Percentiles rank a stretch among this genome's conserved stretches.
These are phyloP conservation scores for Invenusta paracnida DNA, from an alignment of 2,888 invertebrate genomes.

Conservation along the genomic window DNA sequence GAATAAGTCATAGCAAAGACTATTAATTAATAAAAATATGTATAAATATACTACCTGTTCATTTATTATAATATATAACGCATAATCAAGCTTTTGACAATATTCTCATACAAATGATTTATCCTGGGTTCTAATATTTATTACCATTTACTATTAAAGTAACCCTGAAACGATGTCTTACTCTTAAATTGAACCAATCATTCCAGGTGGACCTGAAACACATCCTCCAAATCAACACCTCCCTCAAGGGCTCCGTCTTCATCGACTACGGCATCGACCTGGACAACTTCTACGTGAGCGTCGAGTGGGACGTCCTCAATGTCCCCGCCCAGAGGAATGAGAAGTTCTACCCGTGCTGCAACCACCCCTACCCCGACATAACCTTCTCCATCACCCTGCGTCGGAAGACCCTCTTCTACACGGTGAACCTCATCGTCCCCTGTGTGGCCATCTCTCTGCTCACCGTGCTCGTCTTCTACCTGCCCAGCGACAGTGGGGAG, in stretches of 20 bases:
- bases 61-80: too few relatives aligned
- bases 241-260: slow-evolving; percentile 43
- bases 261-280: slow-evolving; percentile 57
- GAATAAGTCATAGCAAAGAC: too few relatives aligned
- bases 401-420: slow-evolving; percentile 78
- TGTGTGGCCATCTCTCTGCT: slow-evolving; percentile 92
- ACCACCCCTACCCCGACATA: slow-evolving; percentile 60
- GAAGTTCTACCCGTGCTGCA: slow-evolving; percentile 64
- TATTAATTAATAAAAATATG: too few relatives aligned
- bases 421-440: slow-evolving; percentile 89
- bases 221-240: slow-evolving; percentile 18
- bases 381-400: slow-evolving; percentile 60
- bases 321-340: slow-evolving; percentile 62
- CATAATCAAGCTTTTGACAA: too few relatives aligned
- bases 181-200: too few relatives aligned
- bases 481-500: slow-evolving; percentile 94
- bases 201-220: slow-evolving; percentile 14
- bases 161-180: too few relatives aligned
- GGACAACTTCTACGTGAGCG: slow-evolving; percentile 55
- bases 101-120: too few relatives aligned
- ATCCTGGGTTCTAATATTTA: too few relatives aligned
- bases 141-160: too few relatives aligned
- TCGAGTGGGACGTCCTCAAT: slow-evolving; percentile 63
- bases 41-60: too few relatives aligned
- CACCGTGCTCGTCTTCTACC: slow-evolving; percentile 88